Evolutionary conservation across 2,797 vertebrate species (phyloP).

Genomic region (Anisognathus igniventris): DNA sequence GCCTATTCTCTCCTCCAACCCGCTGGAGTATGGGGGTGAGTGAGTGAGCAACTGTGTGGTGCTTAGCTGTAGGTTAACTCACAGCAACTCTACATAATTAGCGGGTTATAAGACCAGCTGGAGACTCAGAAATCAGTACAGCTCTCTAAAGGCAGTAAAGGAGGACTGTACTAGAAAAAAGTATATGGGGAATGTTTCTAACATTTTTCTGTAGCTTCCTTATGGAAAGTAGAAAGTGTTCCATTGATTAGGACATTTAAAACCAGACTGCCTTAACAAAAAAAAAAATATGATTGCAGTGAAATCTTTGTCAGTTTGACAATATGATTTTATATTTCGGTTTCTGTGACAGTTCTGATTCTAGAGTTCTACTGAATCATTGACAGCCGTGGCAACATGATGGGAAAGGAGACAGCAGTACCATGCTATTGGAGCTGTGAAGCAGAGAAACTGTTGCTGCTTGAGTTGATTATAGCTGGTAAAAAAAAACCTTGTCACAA

Average conservation of each 20-base stretch:
- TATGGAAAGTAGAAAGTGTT: not conserved
- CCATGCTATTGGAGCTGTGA: not conserved
- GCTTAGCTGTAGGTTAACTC: not conserved
- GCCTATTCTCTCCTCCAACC: not conserved
- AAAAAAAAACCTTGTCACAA: conserved; percentile 5
- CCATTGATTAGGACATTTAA: not conserved
- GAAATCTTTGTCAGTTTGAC: conserved; percentile 22
- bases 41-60: not conserved
- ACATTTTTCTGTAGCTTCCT: not conserved
- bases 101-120: not conserved
- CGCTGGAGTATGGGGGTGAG: rapidly evolving
- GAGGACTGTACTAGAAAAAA: not conserved
- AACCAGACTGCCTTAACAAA: not conserved
- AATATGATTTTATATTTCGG: conserved; percentile 22
- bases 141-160: not conserved
- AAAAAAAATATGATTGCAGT: not conserved
- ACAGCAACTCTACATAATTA: not conserved
- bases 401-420: not conserved
- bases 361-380: not conserved
- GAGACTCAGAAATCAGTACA: not conserved
- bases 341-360: conserved; percentile 32
- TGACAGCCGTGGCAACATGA: conserved; percentile 24
- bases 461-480: conserved; percentile 1
- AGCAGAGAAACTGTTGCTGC: conserved; percentile 3
- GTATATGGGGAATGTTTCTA: not conserved